Evolutionary conservation across 2,113 vertebrate species (phyloP), one percentile per base, ranked within the genome.

Genomic region (Eptesicus fuscus): DNA sequence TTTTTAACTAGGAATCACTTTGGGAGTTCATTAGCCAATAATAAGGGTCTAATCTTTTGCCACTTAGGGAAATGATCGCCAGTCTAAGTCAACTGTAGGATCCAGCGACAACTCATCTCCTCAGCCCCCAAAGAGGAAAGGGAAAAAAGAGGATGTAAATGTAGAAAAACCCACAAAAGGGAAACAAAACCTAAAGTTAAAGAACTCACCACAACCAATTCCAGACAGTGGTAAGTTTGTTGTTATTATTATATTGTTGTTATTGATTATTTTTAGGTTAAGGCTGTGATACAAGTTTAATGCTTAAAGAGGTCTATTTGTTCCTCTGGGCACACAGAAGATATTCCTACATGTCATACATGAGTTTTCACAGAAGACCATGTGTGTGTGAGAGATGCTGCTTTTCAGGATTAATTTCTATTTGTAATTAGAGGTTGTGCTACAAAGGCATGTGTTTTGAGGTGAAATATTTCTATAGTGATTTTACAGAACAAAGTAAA

Each of bases 21-120:
- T 35, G 76, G 35, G 63, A 9, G n/a, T 63, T 82, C 32, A 23
- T 44, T 40, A 59, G 51, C 40, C 16, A 7, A 7, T 20, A 40
- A 17, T 84, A 77, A 93, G 35, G 25, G 44, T 88, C 51, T 80
- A 0, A 59, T 87, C 51, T 77, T 20, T 59, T 96, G 82, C 22
- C 95, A 89, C 73, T 56, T 96, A 99, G 98, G 98, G 98, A 96
- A 98, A 96, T 56, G 98, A 98, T 47, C 84, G 91, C 0, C 98
- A 99, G 4, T 98, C 98, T 88, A 99, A 99, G 95, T 99, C 98
- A 13, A 98, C 97, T 0, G 9, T 95, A 44, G 98, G 95, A 32
- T 97, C 98, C 97, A 98, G 97, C 83, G 98, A 99, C 8, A 98
- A 98, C 88, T 96, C 93, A 10, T 99, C 98, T 18, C 98, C 99